A percentile compares a stretch with the other conserved stretches of the same genome.
Evolutionary conservation across 2,113 vertebrate genomes (phyloP).

Genomic region (Semnornis frantzii): DNA sequence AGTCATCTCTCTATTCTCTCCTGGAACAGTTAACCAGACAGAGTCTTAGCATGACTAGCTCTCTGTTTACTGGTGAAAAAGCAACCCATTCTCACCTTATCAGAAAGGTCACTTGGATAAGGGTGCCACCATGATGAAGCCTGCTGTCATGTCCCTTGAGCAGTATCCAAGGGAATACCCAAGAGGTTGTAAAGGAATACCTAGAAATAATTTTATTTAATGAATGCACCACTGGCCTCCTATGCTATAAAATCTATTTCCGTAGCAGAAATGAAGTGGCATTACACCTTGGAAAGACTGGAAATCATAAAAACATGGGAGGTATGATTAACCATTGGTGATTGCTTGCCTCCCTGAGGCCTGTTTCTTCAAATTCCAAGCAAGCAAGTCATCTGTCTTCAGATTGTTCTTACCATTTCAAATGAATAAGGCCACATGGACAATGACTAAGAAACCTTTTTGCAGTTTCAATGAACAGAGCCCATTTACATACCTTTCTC

Average conservation of each 20-base stretch:
- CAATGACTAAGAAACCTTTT: neutral
- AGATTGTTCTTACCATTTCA: neutral
- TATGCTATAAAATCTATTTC: neutral
- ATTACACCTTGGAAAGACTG: neutral
- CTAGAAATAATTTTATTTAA: neutral
- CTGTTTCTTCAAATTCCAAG: neutral
- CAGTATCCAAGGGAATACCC: neutral
- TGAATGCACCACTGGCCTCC: neutral
- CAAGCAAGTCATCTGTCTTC: neutral
- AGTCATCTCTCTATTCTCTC: neutral
- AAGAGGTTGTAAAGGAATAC: neutral
- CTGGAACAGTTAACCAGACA: neutral
- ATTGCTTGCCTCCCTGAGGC: neutral
- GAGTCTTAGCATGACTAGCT: neutral
- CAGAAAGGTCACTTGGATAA: neutral
- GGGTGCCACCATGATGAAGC: neutral
- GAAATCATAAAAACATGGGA: neutral
- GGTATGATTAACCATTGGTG: neutral
- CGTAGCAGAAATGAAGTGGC: neutral
- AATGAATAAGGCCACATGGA: neutral
- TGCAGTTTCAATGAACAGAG: neutral
- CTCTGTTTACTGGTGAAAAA: neutral
- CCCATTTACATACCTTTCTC: constrained; percentile 85
- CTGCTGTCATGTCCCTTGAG: neutral
- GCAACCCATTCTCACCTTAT: neutral